phyloP scores from a whole-genome alignment of 2,888 invertebrate species.

The Adela reaumurella region DNA sequence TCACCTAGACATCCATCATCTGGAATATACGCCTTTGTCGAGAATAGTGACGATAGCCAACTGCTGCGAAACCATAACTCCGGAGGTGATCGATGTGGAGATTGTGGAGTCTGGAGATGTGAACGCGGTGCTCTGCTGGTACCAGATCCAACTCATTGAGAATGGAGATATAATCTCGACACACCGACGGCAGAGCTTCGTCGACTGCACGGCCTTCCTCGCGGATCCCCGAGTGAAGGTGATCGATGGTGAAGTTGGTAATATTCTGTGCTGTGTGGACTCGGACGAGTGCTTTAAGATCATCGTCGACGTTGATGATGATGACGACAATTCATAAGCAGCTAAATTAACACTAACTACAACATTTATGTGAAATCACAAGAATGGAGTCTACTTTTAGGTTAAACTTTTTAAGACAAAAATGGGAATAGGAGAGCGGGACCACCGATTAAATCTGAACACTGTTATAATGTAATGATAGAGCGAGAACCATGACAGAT shows the following conservation, averaged over 20 bases:
- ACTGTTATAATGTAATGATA: too few species aligned
- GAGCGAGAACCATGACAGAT: too few species aligned
- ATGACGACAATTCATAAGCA: not conserved
- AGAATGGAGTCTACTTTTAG: too few species aligned
- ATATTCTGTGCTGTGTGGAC: slow-evolving; percentile 28
- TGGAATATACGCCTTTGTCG: slow-evolving; percentile 37
- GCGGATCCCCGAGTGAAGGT: slow-evolving; percentile 27
- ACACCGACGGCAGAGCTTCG: slow-evolving; percentile 32
- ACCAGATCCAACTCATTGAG: slow-evolving; percentile 39
- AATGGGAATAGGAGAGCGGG: too few species aligned
- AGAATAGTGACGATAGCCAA: slow-evolving; percentile 24
- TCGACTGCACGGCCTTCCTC: slow-evolving; percentile 46
- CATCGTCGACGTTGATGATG: slow-evolving; percentile 19
- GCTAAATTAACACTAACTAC: too few species aligned
- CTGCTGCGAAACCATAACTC: slow-evolving; percentile 14
- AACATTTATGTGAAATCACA: too few species aligned
- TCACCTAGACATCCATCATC: slow-evolving; percentile 36
- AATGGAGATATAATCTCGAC: slow-evolving; percentile 35
- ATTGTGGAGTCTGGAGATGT: slow-evolving; percentile 32
- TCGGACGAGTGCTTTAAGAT: slow-evolving; percentile 31
- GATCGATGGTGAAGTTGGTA: slow-evolving; percentile 21
- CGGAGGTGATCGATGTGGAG: slow-evolving; percentile 21
- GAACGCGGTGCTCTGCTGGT: slow-evolving; percentile 57
- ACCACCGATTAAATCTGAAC: too few species aligned
- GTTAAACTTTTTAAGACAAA: too few species aligned